Evolutionary conservation across 2,888 invertebrate genomes (phyloP).

Genomic region (Drosophila acutilabella): DNA sequence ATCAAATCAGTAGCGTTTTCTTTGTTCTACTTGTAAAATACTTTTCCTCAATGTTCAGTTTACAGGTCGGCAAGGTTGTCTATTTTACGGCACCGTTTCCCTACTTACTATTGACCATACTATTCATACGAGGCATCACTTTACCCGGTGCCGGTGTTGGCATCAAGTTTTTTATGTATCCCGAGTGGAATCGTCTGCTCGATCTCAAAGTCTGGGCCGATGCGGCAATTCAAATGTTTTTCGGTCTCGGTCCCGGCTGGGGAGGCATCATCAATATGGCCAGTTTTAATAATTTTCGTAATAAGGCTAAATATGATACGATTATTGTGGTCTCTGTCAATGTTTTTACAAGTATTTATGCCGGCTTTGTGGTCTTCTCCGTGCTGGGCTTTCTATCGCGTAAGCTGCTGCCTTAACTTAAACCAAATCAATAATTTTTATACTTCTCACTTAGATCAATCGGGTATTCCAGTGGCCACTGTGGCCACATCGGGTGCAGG

Average conservation of each 20-base stretch:
- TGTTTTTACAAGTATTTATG: constrained; percentile 91
- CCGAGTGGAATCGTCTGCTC: constrained; percentile 91
- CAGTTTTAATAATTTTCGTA: constrained; percentile 92
- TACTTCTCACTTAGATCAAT: constrained; percentile 84
- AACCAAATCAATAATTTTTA: not conserved
- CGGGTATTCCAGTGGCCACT: constrained; percentile 90
- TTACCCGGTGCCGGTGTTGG: constrained; percentile 92
- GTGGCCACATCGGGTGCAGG: constrained; percentile 93
- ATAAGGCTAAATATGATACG: constrained; percentile 89
- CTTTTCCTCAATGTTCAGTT: not conserved
- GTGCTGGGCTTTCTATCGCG: constrained; percentile 91
- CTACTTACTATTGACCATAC: constrained; percentile 89
- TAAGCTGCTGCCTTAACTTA: constrained; percentile 41
- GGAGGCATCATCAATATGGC: constrained; percentile 94
- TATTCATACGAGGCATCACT: constrained; percentile 92
- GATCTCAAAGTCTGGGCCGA: constrained; percentile 96
- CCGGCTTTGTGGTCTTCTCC: constrained; percentile 92
- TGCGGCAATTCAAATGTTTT: constrained; percentile 96
- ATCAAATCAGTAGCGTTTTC: constrained; percentile 88
- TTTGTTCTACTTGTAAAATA: not conserved
- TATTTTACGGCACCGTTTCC: constrained; percentile 96
- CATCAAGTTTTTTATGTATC: constrained; percentile 91
- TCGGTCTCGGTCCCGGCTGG: constrained; percentile 95
- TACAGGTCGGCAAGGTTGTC: constrained; percentile 86
- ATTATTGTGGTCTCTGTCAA: constrained; percentile 90